Evolutionary conservation across 2,113 vertebrate species (phyloP), one percentile per base, ranked within the genome.

Genomic region (Nerophis ophidion): DNA sequence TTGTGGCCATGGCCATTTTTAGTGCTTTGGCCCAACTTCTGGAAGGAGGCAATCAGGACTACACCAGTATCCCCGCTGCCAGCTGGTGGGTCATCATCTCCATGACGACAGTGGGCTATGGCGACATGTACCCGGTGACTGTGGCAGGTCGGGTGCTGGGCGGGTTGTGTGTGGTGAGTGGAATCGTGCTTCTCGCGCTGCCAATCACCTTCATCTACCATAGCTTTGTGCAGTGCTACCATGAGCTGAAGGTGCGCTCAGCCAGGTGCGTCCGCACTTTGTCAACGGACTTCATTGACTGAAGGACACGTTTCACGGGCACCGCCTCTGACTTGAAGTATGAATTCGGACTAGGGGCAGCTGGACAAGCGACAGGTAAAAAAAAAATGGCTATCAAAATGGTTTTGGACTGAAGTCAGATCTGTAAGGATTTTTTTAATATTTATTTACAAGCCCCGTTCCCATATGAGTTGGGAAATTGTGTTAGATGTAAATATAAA

Each of bases 1-100:
- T 92, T 57, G 96, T 98, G 61, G 95, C 96, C 73, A 98, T 98
- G 95, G 95, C 95, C 55, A 96, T 98, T 83, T 98, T 98, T 71
- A 94, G 95, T 12, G 94, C 95, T 6, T 89, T 97, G 67, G 93
- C 95, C 49, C 96, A 98, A 84, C 91, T 98, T 77, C 91, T 98
- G 77, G 96, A 98, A 84, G 93, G 96, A 2, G 94, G 93, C 75
- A 97, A 95, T 79, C 90, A 93, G 81, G 95, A 94, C 83, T 98
- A 95, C 50, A 92, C 94, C 84, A 98, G 94, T 86, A 97, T 98
- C 81, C 95, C 96, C 0, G 93, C 94, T 38, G 94, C 96, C 84
- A 96, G 94, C 86, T 98, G 96, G 96, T 98, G 95, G 96, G 96
- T 98, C 84, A 96, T 98, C 82, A 98, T 98, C 90, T 98, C 95